These are phyloP conservation scores for Chrysochloris asiatica DNA, from an alignment of 2,113 vertebrate genomes.

Conservation along the genomic window DNA sequence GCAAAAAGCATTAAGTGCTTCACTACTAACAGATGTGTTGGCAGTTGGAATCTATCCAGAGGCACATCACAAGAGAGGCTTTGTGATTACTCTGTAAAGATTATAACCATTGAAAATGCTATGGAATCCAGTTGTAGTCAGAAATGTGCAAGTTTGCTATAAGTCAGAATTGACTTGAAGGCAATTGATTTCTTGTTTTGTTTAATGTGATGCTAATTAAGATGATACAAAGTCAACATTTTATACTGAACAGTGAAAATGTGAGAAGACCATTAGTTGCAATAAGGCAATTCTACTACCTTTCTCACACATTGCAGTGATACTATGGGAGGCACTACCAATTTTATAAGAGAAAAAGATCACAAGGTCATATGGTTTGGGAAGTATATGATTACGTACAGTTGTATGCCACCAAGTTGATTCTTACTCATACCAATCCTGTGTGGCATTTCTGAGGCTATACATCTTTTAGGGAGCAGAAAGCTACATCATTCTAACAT, in stretches of 20 bases:
- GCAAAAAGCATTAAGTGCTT: not conserved
- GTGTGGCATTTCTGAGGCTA: no score
- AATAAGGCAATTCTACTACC: not conserved
- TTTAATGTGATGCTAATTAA: not conserved
- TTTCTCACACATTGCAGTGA: not conserved
- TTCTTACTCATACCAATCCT: no score
- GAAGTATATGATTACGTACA: not conserved
- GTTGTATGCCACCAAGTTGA: no score
- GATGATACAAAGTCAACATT: not conserved
- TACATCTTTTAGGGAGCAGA: no score
- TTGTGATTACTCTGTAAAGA: not conserved
- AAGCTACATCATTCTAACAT: no score
- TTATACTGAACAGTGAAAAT: not conserved
- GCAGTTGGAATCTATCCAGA: not conserved
- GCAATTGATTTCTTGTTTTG: not conserved
- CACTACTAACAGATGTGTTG: not conserved
- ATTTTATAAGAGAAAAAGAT: not conserved
- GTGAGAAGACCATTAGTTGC: not conserved
- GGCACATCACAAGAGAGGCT: not conserved
- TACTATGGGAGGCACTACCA: not conserved
- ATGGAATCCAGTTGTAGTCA: not conserved
- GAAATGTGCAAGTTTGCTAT: not conserved
- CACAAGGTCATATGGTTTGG: not conserved
- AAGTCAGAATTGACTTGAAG: not conserved
- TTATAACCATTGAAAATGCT: not conserved